These are phyloP conservation scores for Epicauta chinensis DNA, from an alignment of 1,140 invertebrate genomes.

Conservation along the genomic window DNA sequence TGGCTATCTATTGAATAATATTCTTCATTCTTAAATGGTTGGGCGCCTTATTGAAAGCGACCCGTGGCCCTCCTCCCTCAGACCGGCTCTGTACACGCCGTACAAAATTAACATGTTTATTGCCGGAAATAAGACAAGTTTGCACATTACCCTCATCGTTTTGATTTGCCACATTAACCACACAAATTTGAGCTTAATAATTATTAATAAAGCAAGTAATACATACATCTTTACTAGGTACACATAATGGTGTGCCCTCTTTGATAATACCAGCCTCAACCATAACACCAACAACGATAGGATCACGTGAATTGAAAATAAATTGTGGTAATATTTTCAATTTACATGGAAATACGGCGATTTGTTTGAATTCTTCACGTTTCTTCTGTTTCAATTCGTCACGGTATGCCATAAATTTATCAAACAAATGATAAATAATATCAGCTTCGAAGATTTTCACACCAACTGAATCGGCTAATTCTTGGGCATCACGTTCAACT, in stretches of 20 bases:
- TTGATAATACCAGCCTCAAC: conserved; percentile 94
- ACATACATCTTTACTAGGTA: conserved; percentile 87
- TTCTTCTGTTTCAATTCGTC: conserved; percentile 92
- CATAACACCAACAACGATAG: conserved; percentile 93
- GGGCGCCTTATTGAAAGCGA: too few species aligned
- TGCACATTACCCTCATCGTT: too few species aligned
- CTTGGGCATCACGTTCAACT: conserved; percentile 95
- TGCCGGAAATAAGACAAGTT: too few species aligned
- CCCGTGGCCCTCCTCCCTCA: too few species aligned
- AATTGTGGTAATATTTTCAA: conserved; percentile 74
- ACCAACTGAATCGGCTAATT: conserved; percentile 87
- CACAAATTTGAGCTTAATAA: too few species aligned
- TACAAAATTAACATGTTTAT: too few species aligned
- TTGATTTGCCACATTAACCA: too few species aligned
- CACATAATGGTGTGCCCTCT: conserved; percentile 94
- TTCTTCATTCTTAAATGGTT: too few species aligned
- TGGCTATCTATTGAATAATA: too few species aligned
- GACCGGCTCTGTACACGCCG: too few species aligned
- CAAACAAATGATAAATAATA: conserved; percentile 99
- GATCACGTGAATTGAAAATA: conserved; percentile 96
- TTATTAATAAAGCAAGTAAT: background rate
- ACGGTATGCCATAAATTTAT: conserved; percentile 91
- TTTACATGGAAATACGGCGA: conserved; percentile 98
- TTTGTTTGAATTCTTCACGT: conserved; percentile 89
- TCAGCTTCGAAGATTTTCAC: conserved; percentile 98